phyloP scores from a whole-genome alignment of 2,797 vertebrate genomes.

The Arrhamphus sclerolepis region DNA sequence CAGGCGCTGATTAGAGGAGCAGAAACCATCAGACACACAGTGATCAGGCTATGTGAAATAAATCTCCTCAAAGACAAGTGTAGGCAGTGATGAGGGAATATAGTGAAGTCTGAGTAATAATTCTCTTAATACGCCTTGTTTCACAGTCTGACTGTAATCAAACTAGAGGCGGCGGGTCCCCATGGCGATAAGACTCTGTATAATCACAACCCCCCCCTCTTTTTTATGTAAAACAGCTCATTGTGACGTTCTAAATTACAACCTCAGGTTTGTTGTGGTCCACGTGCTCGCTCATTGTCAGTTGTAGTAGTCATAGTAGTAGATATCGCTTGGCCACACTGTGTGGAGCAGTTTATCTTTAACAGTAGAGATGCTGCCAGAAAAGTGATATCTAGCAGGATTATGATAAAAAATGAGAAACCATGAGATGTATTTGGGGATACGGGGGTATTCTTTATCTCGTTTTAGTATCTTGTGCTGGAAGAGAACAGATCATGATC shows the following conservation, averaged over 20 bases:
- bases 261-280: slow-evolving; percentile 51
- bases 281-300: slow-evolving; percentile 44
- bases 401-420: slow-evolving; percentile 7
- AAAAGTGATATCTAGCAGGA: slow-evolving; percentile 28
- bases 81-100: slow-evolving; percentile 62
- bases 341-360: slow-evolving; percentile 31
- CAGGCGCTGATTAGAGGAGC: slow-evolving; percentile 39
- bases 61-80: slow-evolving; percentile 66
- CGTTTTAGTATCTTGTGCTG: slow-evolving; percentile 13
- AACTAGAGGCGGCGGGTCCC: slow-evolving; percentile 71
- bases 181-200: slow-evolving; percentile 62
- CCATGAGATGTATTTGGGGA: slow-evolving; percentile 24
- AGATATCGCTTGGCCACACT: slow-evolving; percentile 31
- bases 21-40: slow-evolving; percentile 44
- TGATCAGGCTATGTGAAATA: slow-evolving; percentile 63
- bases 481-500: slow-evolving; percentile 40
- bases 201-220: slow-evolving; percentile 47
- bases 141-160: slow-evolving; percentile 74
- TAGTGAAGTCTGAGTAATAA: slow-evolving; percentile 71
- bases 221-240: slow-evolving; percentile 68
- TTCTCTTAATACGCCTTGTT: slow-evolving; percentile 73
- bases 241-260: slow-evolving; percentile 67
- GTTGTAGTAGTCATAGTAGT: neutral
- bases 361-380: slow-evolving; percentile 11
- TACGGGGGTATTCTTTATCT: slow-evolving; percentile 13